Evolutionary conservation across 2,113 vertebrate species (phyloP).

Genomic region (Lepidothrix coronata): DNA sequence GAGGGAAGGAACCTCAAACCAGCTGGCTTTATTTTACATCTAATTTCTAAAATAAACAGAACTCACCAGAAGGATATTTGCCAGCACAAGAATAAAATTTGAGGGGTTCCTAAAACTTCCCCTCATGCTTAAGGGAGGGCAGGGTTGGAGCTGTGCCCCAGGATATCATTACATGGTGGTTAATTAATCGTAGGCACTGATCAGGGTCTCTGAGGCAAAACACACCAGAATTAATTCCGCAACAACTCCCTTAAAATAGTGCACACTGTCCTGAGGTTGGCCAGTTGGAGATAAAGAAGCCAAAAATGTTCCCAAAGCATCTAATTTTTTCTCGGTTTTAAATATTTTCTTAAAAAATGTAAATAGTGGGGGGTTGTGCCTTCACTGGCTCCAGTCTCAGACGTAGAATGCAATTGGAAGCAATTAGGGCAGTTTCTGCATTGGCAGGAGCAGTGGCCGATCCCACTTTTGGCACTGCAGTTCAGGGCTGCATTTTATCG

Average conservation of each 20-base stretch:
- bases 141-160: background rate
- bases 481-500: conserved; percentile 50
- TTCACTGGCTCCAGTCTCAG: background rate
- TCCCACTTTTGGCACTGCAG: conserved; percentile 31
- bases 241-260: conserved; percentile 35
- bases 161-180: background rate
- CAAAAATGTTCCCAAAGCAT: conserved; percentile 37
- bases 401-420: background rate
- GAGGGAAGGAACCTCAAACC: background rate
- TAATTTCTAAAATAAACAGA: background rate
- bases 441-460: background rate
- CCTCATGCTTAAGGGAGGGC: background rate
- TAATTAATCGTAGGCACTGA: background rate
- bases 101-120: background rate
- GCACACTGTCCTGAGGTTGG: background rate
- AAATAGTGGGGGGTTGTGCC: background rate
- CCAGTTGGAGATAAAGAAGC: background rate
- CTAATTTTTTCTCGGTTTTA: background rate
- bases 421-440: conserved; percentile 48
- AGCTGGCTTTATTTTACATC: background rate
- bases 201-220: background rate
- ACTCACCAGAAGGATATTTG: background rate
- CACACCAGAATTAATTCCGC: conserved; percentile 1
- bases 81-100: background rate
- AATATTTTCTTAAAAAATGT: background rate